These are phyloP conservation scores for Salarias fasciatus DNA, from an alignment of 2,797 vertebrate species.

Conservation along the genomic window DNA sequence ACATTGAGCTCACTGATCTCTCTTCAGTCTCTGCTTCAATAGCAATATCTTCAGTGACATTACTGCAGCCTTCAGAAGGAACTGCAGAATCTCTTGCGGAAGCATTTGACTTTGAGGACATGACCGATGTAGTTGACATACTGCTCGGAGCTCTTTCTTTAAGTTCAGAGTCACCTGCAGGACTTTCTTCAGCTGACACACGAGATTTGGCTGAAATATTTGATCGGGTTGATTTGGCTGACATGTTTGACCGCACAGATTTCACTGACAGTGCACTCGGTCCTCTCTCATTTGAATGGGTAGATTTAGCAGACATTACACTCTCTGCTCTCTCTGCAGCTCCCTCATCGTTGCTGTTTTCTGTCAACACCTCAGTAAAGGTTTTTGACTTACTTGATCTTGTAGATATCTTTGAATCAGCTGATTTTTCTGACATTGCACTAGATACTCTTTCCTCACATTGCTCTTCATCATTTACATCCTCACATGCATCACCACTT, in stretches of 20 bases:
- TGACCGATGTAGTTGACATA: conserved; percentile 43
- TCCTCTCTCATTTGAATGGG: conserved; percentile 55
- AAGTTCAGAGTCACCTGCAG: background rate
- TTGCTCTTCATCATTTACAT: conserved; percentile 11
- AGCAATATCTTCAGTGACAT: conserved; percentile 19
- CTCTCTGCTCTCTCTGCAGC: conserved; percentile 34
- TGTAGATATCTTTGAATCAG: conserved; percentile 46
- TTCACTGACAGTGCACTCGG: conserved; percentile 49
- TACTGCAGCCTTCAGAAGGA: conserved; percentile 4
- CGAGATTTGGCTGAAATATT: conserved; percentile 55
- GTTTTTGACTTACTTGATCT: conserved; percentile 22
- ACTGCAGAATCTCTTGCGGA: conserved; percentile 37
- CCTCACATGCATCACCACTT: conserved; percentile 1
- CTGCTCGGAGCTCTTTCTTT: conserved; percentile 47
- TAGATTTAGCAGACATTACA: conserved; percentile 55
- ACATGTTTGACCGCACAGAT: conserved; percentile 49
- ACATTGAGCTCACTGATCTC: conserved; percentile 25
- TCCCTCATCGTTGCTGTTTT: conserved; percentile 2
- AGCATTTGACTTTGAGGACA: conserved; percentile 54
- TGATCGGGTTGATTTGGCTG: conserved; percentile 46
- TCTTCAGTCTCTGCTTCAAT: conserved; percentile 27
- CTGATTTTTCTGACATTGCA: conserved; percentile 25
- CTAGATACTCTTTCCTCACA: conserved; percentile 43
- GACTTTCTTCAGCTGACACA: conserved; percentile 29
- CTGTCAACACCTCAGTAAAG: conserved; percentile 15